Percentiles rank a stretch among this genome's conserved stretches.
These are phyloP conservation scores for Spizaetus ornatus DNA, from an alignment of 2,113 vertebrate species.

Conservation along the genomic window DNA sequence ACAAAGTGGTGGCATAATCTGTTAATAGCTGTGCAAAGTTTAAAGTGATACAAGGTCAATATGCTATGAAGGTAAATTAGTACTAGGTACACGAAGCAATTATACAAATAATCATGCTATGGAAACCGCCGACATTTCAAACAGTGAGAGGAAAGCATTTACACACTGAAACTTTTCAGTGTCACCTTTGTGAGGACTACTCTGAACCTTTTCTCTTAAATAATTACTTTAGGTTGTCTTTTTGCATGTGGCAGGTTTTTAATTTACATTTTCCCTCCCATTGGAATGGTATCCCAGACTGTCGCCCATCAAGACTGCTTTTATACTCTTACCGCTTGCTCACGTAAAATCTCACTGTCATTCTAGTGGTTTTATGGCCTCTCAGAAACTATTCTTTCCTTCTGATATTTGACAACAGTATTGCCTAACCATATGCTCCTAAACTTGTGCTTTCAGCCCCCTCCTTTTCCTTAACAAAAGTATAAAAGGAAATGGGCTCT, in stretches of 20 bases:
- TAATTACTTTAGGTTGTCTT: background rate
- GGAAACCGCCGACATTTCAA: background rate
- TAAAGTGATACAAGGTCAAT: conserved; percentile 7
- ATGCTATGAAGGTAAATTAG: conserved; percentile 21
- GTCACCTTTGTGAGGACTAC: background rate
- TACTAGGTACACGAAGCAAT: background rate
- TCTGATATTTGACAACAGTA: conserved; percentile 15
- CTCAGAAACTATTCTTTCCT: background rate
- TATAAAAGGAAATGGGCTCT: conserved; percentile 7
- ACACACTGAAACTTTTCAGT: background rate
- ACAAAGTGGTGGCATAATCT: conserved; percentile 3
- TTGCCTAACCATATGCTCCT: background rate
- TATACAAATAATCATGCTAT: background rate
- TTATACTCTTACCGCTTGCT: background rate
- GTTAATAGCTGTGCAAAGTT: conserved; percentile 52
- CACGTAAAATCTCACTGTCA: background rate
- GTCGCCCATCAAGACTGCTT: background rate
- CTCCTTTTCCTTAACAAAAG: background rate
- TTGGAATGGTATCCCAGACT: background rate
- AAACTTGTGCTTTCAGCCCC: background rate
- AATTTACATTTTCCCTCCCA: background rate
- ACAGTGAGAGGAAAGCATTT: background rate
- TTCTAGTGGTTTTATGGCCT: conserved; percentile 7
- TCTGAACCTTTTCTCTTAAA: background rate
- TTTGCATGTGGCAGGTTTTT: background rate